phyloP scores from a whole-genome alignment of 2,797 vertebrate species.

The Danio albolineatus region DNA sequence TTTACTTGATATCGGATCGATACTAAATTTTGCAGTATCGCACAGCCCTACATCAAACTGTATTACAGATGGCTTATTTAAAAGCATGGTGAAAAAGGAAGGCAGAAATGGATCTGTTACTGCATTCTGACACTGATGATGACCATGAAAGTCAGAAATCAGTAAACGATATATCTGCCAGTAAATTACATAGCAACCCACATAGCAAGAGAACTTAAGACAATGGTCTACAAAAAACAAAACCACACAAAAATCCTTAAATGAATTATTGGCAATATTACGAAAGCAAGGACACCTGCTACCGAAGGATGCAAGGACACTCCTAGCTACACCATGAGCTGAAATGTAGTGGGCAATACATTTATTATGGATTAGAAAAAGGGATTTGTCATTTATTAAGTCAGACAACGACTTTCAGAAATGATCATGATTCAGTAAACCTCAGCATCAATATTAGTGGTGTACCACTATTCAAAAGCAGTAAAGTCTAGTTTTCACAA shows the following conservation, averaged over 20 bases:
- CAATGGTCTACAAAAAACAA: too few species aligned
- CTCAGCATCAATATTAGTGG: conserved; percentile 53
- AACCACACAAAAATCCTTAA: conserved; percentile 37
- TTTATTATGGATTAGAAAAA: conserved; percentile 48
- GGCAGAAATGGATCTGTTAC: conserved; percentile 40
- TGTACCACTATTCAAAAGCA: conserved; percentile 55
- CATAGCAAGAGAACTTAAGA: conserved; percentile 31
- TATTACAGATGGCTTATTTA: conserved; percentile 48
- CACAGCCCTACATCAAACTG: too few species aligned
- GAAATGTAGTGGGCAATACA: conserved; percentile 52
- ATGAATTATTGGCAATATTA: conserved; percentile 45
- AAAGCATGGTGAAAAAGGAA: conserved; percentile 42
- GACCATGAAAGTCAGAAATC: conserved; percentile 1
- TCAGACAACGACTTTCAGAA: background rate
- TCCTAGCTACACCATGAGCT: conserved; percentile 45
- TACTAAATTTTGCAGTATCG: too few species aligned
- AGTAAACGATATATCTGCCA: background rate
- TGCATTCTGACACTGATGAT: conserved; percentile 42
- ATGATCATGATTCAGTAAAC: conserved; percentile 15
- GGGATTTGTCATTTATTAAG: conserved; percentile 36
- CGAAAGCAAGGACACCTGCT: conserved; percentile 50
- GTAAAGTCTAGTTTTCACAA: conserved; percentile 40
- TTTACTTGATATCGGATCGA: too few species aligned
- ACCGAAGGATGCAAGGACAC: conserved; percentile 48
- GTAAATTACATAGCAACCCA: background rate